These are phyloP conservation scores for Hypomecis punctinalis DNA, from an alignment of 2,888 invertebrate genomes.

Conservation along the genomic window DNA sequence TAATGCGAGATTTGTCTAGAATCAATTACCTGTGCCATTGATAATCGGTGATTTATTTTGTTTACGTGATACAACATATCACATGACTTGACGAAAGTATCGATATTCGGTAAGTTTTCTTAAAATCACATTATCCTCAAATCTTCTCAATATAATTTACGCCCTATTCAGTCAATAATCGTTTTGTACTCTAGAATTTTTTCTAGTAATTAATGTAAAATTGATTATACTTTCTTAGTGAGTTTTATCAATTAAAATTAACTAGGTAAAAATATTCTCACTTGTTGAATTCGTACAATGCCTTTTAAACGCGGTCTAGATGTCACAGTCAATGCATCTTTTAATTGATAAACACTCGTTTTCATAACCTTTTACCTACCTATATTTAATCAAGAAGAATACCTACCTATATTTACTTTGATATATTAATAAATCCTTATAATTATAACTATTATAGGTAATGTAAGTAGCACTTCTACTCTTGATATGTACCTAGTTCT, in stretches of 20 bases:
- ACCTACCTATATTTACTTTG: no score
- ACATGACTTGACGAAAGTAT: conserved; percentile 27
- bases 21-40: background rate
- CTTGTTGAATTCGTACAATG: conserved; percentile 3
- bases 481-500: no score
- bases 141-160: conserved; percentile 1
- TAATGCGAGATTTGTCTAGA: background rate
- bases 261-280: background rate
- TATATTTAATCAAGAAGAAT: no score
- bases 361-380: background rate
- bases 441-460: no score
- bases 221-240: no score
- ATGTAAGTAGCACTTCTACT: no score
- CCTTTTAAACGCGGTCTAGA: background rate
- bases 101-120: conserved; percentile 19
- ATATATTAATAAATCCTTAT: no score
- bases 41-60: background rate
- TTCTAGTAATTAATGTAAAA: no score
- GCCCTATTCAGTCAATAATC: conserved; percentile 6
- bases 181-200: background rate
- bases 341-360: no score
- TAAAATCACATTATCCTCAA: background rate
- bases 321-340: no score
- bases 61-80: background rate
- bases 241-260: no score